Evolutionary conservation across 2,113 vertebrate genomes (phyloP).

Genomic region (Cepphus grylle): DNA sequence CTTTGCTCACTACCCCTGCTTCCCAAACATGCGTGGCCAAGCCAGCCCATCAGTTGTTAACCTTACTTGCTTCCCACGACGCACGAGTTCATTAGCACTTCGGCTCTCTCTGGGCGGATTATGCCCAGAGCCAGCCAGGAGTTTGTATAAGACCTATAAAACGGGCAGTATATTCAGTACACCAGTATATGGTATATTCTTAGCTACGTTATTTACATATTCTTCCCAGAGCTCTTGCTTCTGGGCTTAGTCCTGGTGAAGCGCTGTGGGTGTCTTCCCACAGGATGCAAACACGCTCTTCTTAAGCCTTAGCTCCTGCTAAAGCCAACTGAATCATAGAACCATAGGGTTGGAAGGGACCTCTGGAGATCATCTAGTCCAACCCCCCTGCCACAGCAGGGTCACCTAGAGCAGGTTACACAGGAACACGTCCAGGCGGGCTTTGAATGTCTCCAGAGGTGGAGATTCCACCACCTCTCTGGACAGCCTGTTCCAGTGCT

Average conservation of each 20-base stretch:
- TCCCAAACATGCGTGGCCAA: not conserved
- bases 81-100: not conserved
- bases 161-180: not conserved
- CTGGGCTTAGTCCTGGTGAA: not conserved
- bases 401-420: too few species aligned
- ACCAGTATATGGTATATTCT: not conserved
- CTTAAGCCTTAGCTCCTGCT: not conserved
- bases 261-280: not conserved
- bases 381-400: too few species aligned
- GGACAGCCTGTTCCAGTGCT: too few species aligned
- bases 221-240: not conserved
- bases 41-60: not conserved
- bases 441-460: too few species aligned
- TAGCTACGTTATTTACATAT: not conserved
- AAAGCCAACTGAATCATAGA: not conserved
- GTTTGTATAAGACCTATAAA: not conserved
- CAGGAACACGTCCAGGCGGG: too few species aligned
- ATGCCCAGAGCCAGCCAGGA: not conserved
- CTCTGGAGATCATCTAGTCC: too few species aligned
- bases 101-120: not conserved
- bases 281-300: not conserved
- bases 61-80: not conserved
- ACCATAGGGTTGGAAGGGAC: too few species aligned
- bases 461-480: too few species aligned
- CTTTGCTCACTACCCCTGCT: not conserved